phyloP scores from a whole-genome alignment of 1,140 invertebrate species.

The Meteorus sp. region DNA sequence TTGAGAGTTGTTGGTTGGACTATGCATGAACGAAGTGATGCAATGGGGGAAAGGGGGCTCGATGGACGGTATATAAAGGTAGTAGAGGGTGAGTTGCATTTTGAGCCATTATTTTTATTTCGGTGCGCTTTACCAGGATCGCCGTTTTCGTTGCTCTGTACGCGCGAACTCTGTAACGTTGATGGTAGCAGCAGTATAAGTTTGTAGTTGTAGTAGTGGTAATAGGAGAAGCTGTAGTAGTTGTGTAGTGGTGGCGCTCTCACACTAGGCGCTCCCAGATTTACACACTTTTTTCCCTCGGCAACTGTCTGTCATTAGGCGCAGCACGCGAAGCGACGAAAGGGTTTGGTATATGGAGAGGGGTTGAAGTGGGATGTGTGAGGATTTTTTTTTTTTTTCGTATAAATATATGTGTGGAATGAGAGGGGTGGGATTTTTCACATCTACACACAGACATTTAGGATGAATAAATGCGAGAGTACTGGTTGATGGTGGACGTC shows the following conservation, averaged over 20 bases:
- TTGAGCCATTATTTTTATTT: slow-evolving; percentile 54
- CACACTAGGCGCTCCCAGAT: slow-evolving; percentile 38
- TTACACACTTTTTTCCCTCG: slow-evolving; percentile 51
- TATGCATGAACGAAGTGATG: slow-evolving; percentile 8
- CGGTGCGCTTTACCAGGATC: slow-evolving; percentile 48
- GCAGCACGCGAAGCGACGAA: slow-evolving; percentile 44
- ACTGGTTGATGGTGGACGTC: no score
- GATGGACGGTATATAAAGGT: no score
- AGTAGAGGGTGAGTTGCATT: slow-evolving; percentile 42
- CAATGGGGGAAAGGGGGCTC: no score
- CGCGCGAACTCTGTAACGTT: background rate
- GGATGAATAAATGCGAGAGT: background rate
- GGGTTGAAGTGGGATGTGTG: slow-evolving; percentile 28
- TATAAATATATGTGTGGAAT: no score
- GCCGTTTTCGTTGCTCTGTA: slow-evolving; percentile 35
- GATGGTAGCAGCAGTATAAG: background rate
- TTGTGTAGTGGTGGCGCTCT: no score
- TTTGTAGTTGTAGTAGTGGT: no score
- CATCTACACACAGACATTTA: no score
- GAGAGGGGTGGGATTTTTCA: slow-evolving; percentile 6
- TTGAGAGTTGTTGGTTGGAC: slow-evolving; percentile 7
- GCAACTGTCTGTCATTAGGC: slow-evolving; percentile 59
- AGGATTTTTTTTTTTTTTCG: no score
- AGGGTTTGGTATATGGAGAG: no score
- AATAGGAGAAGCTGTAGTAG: no score